phyloP scores from a whole-genome alignment of 2,888 invertebrate species.

The Resseliella maxima region DNA sequence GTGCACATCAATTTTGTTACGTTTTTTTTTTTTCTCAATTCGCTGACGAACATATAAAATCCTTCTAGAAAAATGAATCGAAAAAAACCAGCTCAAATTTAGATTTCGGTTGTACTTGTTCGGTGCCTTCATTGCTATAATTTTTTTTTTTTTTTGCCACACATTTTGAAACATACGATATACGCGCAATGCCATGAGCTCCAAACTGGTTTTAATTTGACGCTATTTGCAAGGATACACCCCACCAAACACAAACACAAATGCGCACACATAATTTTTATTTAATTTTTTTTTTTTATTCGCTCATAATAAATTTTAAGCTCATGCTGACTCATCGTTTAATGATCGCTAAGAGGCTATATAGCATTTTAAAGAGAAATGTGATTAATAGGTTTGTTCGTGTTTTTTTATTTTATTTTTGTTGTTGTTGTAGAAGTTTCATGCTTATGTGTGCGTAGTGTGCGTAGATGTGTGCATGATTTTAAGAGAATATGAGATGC shows the following conservation, averaged over 20 bases:
- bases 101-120: no score
- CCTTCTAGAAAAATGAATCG: no score
- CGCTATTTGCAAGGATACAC: not conserved
- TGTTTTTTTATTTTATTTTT: not conserved
- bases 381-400: constrained; percentile 29
- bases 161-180: no score
- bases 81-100: no score
- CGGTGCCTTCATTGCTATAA: no score
- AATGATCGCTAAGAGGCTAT: constrained; percentile 38
- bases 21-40: no score
- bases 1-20: no score
- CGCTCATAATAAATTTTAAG: constrained; percentile 30
- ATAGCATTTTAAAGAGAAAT: constrained; percentile 34
- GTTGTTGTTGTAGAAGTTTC: no score
- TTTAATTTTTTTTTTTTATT: not conserved
- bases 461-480: not conserved
- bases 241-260: not conserved
- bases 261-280: not conserved
- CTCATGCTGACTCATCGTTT: constrained; percentile 34
- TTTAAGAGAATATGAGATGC: not conserved
- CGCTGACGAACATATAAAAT: no score
- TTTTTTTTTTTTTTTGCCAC: no score
- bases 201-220: no score
- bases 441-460: not conserved
- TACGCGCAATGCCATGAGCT: no score